A percentile compares a stretch with the other conserved stretches of the same genome.
Conservation (phyloP, 2,888 invertebrate genomes). For the Ormyrus thymus region DNA sequence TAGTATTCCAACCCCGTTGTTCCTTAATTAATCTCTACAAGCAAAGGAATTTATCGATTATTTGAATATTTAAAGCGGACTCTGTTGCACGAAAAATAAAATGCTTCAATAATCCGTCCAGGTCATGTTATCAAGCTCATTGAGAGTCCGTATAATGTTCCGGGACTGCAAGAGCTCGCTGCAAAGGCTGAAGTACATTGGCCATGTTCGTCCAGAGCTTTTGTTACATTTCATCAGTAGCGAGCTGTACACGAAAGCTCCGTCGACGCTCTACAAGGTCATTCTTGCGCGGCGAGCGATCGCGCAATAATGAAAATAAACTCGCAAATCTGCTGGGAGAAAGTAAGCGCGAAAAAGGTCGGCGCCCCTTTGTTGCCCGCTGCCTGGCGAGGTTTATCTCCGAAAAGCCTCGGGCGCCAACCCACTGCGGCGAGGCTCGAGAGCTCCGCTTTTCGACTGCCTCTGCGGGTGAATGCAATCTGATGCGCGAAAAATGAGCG, state of each 20-base stretch:
- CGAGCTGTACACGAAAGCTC: no score
- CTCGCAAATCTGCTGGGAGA: no score
- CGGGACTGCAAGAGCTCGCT: background rate
- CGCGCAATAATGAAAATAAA: no score
- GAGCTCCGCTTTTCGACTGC: background rate
- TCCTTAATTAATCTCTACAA: background rate
- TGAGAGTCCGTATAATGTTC: background rate
- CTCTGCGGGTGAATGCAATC: no score
- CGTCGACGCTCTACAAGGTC: no score
- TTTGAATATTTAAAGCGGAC: background rate
- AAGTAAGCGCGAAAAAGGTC: background rate
- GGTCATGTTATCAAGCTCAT: background rate
- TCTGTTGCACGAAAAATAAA: no score
- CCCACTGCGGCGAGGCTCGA: slow-evolving; percentile 8
- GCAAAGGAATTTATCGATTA: slow-evolving; percentile 4
- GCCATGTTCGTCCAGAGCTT: no score
- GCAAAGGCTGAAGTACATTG: no score
- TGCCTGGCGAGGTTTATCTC: background rate
- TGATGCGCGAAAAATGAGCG: no score
- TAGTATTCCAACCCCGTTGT: background rate
- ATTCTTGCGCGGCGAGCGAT: no score
- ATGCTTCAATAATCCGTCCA: background rate
- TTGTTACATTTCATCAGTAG: no score
- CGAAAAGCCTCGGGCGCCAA: slow-evolving; percentile 25
- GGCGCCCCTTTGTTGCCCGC: background rate